Conservation (phyloP, 2,113 vertebrate species). For the Halcyon malimbica region DNA sequence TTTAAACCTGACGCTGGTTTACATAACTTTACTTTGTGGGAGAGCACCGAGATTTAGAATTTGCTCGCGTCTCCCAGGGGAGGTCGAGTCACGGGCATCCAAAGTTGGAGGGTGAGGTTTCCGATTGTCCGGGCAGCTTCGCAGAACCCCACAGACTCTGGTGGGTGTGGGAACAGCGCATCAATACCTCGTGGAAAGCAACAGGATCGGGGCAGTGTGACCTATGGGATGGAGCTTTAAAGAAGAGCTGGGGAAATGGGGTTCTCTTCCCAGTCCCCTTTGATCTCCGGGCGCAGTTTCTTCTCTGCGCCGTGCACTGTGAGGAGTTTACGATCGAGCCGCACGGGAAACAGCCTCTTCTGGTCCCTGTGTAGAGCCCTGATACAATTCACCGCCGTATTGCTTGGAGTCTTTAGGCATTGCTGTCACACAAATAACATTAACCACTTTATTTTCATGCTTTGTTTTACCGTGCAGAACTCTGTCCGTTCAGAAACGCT, state of each 20-base stretch:
- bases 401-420: neutral
- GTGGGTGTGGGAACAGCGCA: rapidly evolving
- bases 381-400: rapidly evolving
- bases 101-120: neutral
- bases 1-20: slow-evolving; percentile 14
- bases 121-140: neutral
- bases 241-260: neutral
- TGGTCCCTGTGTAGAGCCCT: neutral
- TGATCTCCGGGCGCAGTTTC: neutral
- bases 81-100: neutral
- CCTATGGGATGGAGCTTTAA: rapidly evolving
- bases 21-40: neutral
- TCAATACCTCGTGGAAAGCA: rapidly evolving
- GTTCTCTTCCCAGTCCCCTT: neutral
- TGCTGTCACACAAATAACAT: neutral
- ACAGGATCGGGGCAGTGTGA: rapidly evolving
- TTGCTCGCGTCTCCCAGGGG: rapidly evolving
- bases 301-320: neutral
- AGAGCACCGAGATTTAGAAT: neutral
- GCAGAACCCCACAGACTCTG: rapidly evolving
- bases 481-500: neutral
- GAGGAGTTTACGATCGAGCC: neutral
- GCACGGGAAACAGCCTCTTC: too few species aligned
- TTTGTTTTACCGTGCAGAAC: neutral
- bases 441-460: neutral